Evolutionary conservation across 2,797 vertebrate genomes (phyloP).

Genomic region (Ctenosaura bakeri): DNA sequence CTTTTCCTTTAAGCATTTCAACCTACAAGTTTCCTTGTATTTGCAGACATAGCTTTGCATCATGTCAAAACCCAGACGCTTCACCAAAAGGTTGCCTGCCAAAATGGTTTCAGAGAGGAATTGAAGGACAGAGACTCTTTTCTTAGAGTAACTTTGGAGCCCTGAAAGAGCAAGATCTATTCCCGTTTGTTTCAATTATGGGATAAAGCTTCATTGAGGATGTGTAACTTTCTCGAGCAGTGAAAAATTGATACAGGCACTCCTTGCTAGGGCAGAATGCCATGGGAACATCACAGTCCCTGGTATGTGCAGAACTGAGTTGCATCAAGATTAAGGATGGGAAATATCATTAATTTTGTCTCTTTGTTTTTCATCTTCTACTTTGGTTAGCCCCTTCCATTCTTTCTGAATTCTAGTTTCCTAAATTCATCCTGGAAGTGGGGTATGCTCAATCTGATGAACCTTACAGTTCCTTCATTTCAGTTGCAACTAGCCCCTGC

Average conservation of each 20-base stretch:
- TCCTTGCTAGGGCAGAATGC: neutral
- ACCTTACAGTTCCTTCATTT: neutral
- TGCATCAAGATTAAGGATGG: neutral
- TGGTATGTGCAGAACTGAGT: neutral
- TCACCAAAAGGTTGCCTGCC: neutral
- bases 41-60: neutral
- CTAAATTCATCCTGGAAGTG: neutral
- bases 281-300: neutral
- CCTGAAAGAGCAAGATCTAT: neutral
- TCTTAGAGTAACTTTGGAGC: neutral
- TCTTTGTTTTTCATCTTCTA: neutral
- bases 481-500: neutral
- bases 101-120: conserved; percentile 3
- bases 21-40: neutral
- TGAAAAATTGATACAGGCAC: neutral
- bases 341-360: neutral
- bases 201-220: neutral
- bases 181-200: neutral
- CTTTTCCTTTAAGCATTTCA: neutral
- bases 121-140: neutral
- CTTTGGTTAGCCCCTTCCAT: neutral
- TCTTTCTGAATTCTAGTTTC: neutral
- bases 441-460: neutral
- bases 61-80: neutral
- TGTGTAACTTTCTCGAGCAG: neutral